Base-by-base conservation (phyloP, 2,888 invertebrate species). In the Drosophila maculinotata region DNA sequence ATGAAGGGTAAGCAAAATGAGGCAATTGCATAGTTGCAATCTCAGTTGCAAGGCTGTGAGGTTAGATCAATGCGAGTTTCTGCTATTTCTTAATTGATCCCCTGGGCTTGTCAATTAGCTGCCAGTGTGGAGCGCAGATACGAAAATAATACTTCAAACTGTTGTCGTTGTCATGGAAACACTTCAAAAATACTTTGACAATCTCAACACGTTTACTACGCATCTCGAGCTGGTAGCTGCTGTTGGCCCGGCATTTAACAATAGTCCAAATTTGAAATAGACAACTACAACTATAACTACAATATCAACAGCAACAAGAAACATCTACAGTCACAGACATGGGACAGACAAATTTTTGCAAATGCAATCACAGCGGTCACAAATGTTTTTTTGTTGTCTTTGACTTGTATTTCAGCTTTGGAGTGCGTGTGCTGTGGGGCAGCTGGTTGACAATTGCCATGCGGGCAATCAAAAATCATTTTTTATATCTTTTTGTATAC, bases 41-140 rank as follows among this genome's bases (percentile, higher is more conserved):
- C 20, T 20, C 20, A 20, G 17, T n/a, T n/a, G n/a, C n/a, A n/a
- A 58, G 51, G 31, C 28, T 17, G 20, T 23, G 10, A 4, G 8
- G 5, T 7, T n/a, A n/a, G n/a, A n/a, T 25, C 48, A 75, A 59
- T 60, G 41, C 65, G 47, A 69, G 48, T 41, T 30, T 15, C 25
- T 45, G 52, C 26, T 78, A 48, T 53, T 36, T 44, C 53, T 73
- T 81, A 81, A 81, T 81, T 81, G 85, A 76, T 84, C 80, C 80
- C 82, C 76, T 67, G 77, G 82, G 80, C 76, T 63, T 79, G 70
- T 60, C 84, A 80, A 80, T 81, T 80, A 84, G 79, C 76, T 67
- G 70, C 42, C 45, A 35, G 35, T 31, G 26, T 26, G 17, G 10
- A 39, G 23, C 23, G 28, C 14, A 17, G 52, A 35, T 12, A 15